These are phyloP conservation scores for Tuta absoluta DNA, from an alignment of 2,888 invertebrate species.

Conservation along the genomic window DNA sequence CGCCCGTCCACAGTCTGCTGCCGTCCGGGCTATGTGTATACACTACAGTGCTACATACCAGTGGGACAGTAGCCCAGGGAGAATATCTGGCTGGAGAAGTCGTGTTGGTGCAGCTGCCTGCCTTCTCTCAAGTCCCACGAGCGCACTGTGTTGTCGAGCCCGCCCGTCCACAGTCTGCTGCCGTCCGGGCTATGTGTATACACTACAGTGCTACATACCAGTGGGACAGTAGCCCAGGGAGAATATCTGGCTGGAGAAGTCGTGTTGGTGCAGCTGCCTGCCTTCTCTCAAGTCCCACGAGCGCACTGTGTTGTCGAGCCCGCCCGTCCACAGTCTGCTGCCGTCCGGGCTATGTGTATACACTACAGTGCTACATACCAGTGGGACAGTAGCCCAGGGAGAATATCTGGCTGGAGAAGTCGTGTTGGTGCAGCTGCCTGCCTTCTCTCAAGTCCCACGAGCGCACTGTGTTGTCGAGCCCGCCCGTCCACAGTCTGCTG, in stretches of 20 bases:
- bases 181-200: too few relatives aligned
- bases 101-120: slow-evolving; percentile 95
- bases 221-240: slow-evolving; percentile 95
- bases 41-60: slow-evolving; percentile 64
- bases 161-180: too few relatives aligned
- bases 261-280: slow-evolving; percentile 95
- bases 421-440: slow-evolving; percentile 95
- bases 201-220: slow-evolving; percentile 68
- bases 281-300: slow-evolving; percentile 98
- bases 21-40: background rate
- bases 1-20: too few relatives aligned
- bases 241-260: slow-evolving; percentile 95
- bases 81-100: slow-evolving; percentile 95
- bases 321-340: too few relatives aligned
- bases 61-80: slow-evolving; percentile 95
- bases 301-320: slow-evolving; percentile 98
- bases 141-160: slow-evolving; percentile 98
- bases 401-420: slow-evolving; percentile 95
- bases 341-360: background rate
- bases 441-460: slow-evolving; percentile 98
- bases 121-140: slow-evolving; percentile 98
- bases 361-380: slow-evolving; percentile 65
- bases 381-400: slow-evolving; percentile 95
- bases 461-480: slow-evolving; percentile 98
- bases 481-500: too few relatives aligned